Base-by-base conservation (phyloP, 92 coral and sea anemone genomes). In the Siderastrea siderea region DNA sequence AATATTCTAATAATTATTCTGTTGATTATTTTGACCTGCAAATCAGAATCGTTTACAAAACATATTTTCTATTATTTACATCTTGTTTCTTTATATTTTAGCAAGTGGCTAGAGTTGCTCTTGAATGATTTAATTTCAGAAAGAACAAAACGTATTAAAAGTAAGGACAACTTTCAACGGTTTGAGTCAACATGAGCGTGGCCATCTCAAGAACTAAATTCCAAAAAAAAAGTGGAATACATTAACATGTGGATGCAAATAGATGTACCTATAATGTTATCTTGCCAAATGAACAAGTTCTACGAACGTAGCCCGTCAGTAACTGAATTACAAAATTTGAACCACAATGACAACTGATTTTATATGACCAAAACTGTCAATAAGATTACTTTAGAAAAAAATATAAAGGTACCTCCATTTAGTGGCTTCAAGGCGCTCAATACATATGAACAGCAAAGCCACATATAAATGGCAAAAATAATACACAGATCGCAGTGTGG, bases 41-140 rank as follows among this genome's bases (percentile, higher is more conserved):
- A 53, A 68, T 45, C 11, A 2, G 69, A 49, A 50, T n/a, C 57
- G 16, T 26, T 64, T 82, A 82, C 68, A 70, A 82, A 82, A 69
- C 47, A 26, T 45, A 16, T 55, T 15, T 46, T 55, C 19, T 3
- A 82, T 64, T 81, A 81, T 82, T 58, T 82, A 82, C 86, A 82
- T 45, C 17, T 68, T 45, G 45, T 58, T 70, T 57, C 47, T 16
- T 57, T 19, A 60, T 51, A 57, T 77, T 57, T 57, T 50, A 70
- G 69, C 78, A 82, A 82, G 68, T n/a, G 86, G 57, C 67, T 54
- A 14, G 57, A 68, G 19, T 53, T 47, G 19, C 67, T 60, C 17
- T 44, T 48, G 3, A n/a, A 47, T 16, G 9, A 15, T 64, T 15
- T 45, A 46, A 45, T 10, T 61, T 16, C 66, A 14, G 26, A 61